These are phyloP conservation scores for Pluvialis apricaria DNA, from an alignment of 2,113 vertebrate species.

Conservation along the genomic window DNA sequence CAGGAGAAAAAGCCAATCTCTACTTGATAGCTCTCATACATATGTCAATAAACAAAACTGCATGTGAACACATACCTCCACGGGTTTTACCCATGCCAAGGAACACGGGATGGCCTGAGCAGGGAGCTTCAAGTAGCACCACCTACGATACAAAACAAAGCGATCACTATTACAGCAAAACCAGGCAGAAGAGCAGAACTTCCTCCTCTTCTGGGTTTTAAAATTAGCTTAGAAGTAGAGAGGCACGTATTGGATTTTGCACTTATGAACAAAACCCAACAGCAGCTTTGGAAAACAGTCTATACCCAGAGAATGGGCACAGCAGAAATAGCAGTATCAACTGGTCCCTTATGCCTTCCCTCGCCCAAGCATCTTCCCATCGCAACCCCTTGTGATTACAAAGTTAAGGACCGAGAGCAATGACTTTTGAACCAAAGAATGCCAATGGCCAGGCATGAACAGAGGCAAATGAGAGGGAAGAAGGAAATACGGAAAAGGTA, in stretches of 20 bases:
- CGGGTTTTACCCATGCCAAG: constrained; percentile 82
- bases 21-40: background rate
- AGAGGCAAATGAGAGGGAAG: background rate
- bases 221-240: background rate
- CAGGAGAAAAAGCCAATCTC: background rate
- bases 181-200: background rate
- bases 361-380: background rate
- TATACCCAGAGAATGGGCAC: background rate
- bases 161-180: background rate
- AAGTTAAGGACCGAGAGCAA: background rate
- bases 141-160: constrained; percentile 69
- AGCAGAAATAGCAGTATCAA: background rate
- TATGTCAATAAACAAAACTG: background rate
- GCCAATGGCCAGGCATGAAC: background rate
- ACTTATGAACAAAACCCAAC: background rate
- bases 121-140: constrained; percentile 84
- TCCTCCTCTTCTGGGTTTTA: background rate
- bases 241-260: background rate
- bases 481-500: background rate
- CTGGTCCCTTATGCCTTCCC: background rate
- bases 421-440: background rate
- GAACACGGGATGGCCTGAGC: constrained; percentile 89
- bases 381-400: background rate
- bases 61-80: constrained; percentile 63
- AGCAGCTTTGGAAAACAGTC: background rate